Conservation (phyloP, 1,140 invertebrate genomes). For the Bombus difficillimus region DNA sequence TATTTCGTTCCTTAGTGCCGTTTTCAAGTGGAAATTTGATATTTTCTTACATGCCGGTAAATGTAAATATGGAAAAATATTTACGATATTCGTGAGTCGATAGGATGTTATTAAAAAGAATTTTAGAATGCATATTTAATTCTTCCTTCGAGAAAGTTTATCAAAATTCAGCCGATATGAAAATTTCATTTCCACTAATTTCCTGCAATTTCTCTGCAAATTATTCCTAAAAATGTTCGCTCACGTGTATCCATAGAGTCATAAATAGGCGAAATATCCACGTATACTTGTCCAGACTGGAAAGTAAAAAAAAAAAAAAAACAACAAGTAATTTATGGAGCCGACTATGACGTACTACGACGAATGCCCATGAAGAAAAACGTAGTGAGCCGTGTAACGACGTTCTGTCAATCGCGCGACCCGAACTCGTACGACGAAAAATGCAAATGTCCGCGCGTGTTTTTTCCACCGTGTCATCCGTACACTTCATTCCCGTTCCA, state of each 20-base stretch:
- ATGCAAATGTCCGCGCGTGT: background rate
- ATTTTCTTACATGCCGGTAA: background rate
- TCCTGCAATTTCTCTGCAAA: background rate
- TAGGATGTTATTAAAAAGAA: background rate
- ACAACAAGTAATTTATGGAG: background rate
- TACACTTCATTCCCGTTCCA: slow-evolving; percentile 18
- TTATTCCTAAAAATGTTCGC: background rate
- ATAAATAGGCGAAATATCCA: background rate
- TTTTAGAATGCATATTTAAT: background rate
- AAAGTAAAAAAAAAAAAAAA: background rate
- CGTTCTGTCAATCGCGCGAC: slow-evolving; percentile 12
- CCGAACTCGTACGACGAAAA: slow-evolving; percentile 4
- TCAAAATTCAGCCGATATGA: background rate
- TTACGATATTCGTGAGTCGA: background rate
- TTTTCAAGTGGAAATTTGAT: background rate
- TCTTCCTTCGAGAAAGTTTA: background rate
- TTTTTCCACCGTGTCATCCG: background rate
- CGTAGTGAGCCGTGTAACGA: background rate
- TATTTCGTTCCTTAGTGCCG: background rate
- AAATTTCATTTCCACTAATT: background rate
- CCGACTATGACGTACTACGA: background rate
- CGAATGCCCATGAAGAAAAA: too few relatives aligned
- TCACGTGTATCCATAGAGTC: background rate
- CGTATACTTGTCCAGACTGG: too few relatives aligned
- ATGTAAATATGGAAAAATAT: background rate